A percentile compares a stretch with the other conserved stretches of the same genome.
Evolutionary conservation across 2,797 vertebrate species (phyloP).

Genomic region (Sebastes trivittatus): DNA sequence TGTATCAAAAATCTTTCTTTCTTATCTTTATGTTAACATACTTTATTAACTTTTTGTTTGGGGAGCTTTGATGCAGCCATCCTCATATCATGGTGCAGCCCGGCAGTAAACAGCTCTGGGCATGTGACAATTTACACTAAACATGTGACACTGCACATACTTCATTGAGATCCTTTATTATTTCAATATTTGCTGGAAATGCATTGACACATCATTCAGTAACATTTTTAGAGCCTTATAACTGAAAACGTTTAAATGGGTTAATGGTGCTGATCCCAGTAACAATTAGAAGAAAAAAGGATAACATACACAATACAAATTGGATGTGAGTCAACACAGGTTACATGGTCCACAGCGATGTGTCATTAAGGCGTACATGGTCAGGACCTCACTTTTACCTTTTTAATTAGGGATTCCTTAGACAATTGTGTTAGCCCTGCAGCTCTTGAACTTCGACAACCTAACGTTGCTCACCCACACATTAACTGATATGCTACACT

Average conservation of each 20-base stretch:
- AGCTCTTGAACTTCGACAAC: constrained; percentile 38
- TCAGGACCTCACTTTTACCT: not conserved
- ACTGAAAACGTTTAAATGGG: not conserved
- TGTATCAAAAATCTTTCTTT: not conserved
- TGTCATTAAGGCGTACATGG: not conserved
- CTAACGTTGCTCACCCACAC: constrained; percentile 28
- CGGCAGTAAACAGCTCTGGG: not conserved
- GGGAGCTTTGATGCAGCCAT: not conserved
- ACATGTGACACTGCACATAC: not conserved
- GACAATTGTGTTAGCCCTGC: constrained; percentile 13
- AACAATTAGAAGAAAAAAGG: not conserved
- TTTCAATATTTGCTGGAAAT: not conserved
- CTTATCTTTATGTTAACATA: not conserved
- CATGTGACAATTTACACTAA: not conserved
- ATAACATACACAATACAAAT: not conserved
- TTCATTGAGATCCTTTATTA: not conserved
- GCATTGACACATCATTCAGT: not conserved
- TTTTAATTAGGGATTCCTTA: constrained; percentile 28
- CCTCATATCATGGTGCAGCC: not conserved
- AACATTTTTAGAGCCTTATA: not conserved
- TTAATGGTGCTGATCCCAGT: not conserved
- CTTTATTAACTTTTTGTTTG: not conserved
- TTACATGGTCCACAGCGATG: not conserved
- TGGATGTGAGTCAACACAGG: not conserved
- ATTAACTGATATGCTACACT: constrained; percentile 43